Base-by-base conservation (phyloP, 1,140 invertebrate genomes). In the Parapsyche elsis region DNA sequence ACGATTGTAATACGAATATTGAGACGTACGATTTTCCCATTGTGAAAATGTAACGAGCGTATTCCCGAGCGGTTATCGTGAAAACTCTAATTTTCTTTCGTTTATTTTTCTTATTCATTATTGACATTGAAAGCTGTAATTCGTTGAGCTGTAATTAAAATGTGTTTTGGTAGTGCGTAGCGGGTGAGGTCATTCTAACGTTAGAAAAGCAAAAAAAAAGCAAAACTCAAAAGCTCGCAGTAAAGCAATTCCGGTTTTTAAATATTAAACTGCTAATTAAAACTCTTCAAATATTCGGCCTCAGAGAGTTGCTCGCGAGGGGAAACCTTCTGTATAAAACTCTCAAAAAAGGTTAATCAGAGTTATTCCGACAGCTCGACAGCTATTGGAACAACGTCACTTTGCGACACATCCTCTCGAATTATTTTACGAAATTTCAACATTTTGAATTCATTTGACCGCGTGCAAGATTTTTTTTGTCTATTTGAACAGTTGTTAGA, bases 261-360 rank as follows among this genome's bases (percentile, higher is more conserved):
- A 67, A 67, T 67, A 67, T 67, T 67, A 67, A 24, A 67, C 24
- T 21, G 64, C 26, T 67, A 67, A 67, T 67, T 67, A 67, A 67
- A 67, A 67, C 64, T 67, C 23, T 67, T 67, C 14, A 67, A 67
- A 67, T 67, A 67, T 67, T 67, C 64, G n/a, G 26, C 64, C 24
- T 26, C 21, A 4, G 64, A 23, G 64, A 67, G 23, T 19, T 19
- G 2, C 21, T 19, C 57, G 57, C n/a, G 57, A 4, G 49, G 2
- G 7, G n/a, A 61, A 61, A 61, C 2, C 57, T 9, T 61, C 16
- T 9, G 57, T 61, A 19, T n/a, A 12, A 26, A 67, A 26, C 21
- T 9, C 9, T n/a, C n/a, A n/a, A n/a, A n/a, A n/a, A n/a, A n/a
- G n/a, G n/a, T n/a, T n/a, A n/a, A n/a, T n/a, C n/a, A n/a, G n/a